phyloP scores from a whole-genome alignment of 2,888 invertebrate species.

The Microplitis manilae region DNA sequence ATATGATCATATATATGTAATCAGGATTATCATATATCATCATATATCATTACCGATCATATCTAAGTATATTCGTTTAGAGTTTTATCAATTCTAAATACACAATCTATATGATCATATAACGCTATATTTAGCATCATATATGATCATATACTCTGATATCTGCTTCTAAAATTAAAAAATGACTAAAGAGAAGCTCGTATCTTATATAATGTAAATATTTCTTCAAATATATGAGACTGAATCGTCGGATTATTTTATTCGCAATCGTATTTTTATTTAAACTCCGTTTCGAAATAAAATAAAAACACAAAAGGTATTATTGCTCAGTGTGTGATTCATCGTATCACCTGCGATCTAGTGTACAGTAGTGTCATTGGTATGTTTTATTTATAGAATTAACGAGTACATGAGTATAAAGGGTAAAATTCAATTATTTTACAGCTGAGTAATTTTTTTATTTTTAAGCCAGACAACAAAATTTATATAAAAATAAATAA shows the following conservation, averaged over 20 bases:
- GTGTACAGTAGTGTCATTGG: not conserved
- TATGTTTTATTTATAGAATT: conserved; percentile 1
- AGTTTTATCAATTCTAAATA: no score
- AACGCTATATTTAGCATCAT: no score
- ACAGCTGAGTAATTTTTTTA: not conserved
- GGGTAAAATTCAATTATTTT: not conserved
- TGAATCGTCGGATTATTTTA: not conserved
- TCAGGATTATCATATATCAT: no score
- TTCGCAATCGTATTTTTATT: not conserved
- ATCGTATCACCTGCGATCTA: conserved; percentile 56
- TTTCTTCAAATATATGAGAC: no score
- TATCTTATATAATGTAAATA: no score
- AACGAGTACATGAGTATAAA: not conserved
- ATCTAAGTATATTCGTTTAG: no score
- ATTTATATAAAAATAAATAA: not conserved
- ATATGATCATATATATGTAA: no score
- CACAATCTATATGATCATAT: no score
- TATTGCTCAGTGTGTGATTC: conserved; percentile 52
- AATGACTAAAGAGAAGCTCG: no score
- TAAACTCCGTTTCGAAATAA: not conserved
- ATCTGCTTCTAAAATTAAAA: no score
- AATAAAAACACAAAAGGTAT: conserved; percentile 2
- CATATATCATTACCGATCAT: no score
- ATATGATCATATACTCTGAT: no score
- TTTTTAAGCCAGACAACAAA: not conserved